Base-by-base conservation (phyloP, 2,888 invertebrate species). In the Phania funesta region DNA sequence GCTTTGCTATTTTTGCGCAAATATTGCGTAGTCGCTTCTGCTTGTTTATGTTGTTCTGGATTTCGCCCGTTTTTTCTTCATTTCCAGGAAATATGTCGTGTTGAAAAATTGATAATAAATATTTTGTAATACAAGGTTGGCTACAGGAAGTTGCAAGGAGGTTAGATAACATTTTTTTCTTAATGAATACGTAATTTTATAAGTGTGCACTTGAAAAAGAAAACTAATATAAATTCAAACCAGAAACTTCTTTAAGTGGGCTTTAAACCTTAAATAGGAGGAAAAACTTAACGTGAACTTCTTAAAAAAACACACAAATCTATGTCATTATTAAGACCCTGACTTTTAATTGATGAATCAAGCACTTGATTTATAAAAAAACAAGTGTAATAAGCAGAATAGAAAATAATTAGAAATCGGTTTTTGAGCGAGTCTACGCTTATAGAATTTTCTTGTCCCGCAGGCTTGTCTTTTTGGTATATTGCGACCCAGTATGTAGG, bases 41-140 rank as follows among this genome's bases (percentile, higher is more conserved):
- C 22, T 64, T 62, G 24, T 65, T 29, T 48, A n/a, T 56, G 44
- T 52, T 50, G 60, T 70, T 75, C 38, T 74, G 32, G 24, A 13
- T 67, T 29, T 48, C 8, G 16, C 60, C 5, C 4, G 35, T 35
- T n/a, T 32, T 35, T 54, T 29, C 22, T 52, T 16, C 32, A 70
- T 54, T 82, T 78, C 78, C 82, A 58, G 78, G 82, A 82, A 82
- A 64, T 77, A 35, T 68, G 75, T 76, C 76, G 64, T 81, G 75
- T 80, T 74, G n/a, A 58, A 60, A 60, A 77, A 71, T 68, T 54
- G 60, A 68, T 62, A 68, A 64, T 60, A 52, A 67, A 68, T 32
- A 64, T 74, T 78, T 78, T 78, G 74, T 82, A 78, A 75, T 65
- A 78, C 74, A 74, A 78, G 58, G 64, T 70, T 77, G 78, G 26